These are phyloP conservation scores for Boloria euphrosyne DNA, from an alignment of 2,888 invertebrate genomes.

Conservation along the genomic window DNA sequence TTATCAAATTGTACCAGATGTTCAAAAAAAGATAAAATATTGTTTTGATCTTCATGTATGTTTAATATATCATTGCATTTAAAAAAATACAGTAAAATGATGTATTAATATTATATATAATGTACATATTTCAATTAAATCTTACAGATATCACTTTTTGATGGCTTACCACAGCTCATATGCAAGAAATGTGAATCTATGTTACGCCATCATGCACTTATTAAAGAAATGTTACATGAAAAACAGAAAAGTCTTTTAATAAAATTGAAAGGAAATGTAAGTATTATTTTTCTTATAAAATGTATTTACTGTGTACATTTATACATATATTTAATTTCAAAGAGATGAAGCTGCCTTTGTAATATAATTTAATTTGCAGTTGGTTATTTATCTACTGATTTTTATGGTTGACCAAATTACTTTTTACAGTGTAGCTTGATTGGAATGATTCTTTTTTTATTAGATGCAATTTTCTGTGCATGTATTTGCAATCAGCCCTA, in stretches of 20 bases:
- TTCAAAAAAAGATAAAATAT: constrained; percentile 65
- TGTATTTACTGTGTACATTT: background rate
- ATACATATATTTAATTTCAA: too few relatives aligned
- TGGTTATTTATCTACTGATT: too few relatives aligned
- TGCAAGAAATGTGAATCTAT: constrained; percentile 65
- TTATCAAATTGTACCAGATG: constrained; percentile 66
- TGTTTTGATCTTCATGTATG: constrained; percentile 73
- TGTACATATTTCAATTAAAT: background rate
- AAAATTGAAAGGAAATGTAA: constrained; percentile 50
- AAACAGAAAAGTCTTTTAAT: constrained; percentile 59
- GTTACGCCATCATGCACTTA: constrained; percentile 51
- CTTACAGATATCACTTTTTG: constrained; percentile 5
- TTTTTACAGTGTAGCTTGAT: too few relatives aligned
- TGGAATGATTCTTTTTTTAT: too few relatives aligned
- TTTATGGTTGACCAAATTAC: too few relatives aligned
- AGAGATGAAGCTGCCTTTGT: too few relatives aligned
- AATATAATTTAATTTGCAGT: too few relatives aligned
- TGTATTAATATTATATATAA: background rate
- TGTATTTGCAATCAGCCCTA: too few relatives aligned
- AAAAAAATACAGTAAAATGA: background rate
- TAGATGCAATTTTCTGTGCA: too few relatives aligned
- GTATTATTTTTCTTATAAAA: constrained; percentile 39
- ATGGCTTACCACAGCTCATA: constrained; percentile 71
- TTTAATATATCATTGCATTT: constrained; percentile 26
- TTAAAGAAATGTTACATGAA: constrained; percentile 55